Base-by-base conservation (phyloP, 2,797 vertebrate genomes). In the Acanthopagrus latus region DNA sequence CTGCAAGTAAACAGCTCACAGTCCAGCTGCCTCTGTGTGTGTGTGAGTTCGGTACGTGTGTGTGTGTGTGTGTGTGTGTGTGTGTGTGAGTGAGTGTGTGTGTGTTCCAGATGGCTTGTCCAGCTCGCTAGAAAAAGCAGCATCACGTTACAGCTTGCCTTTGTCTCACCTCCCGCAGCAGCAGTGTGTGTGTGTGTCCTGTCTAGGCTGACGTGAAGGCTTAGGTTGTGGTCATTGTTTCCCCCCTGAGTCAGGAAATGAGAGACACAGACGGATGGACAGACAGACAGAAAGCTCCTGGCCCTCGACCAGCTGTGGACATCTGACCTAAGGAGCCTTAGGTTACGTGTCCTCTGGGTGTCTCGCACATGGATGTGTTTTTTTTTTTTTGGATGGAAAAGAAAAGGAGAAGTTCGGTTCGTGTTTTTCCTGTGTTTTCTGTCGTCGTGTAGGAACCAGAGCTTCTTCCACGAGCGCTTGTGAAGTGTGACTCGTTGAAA, bases 111-210 rank as follows among this genome's bases (percentile, higher is more conserved):
- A 88, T 93, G 91, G 89, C 86, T 82, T 57, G 80, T 86, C 83
- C 72, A 56, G 80, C 64, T 63, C 74, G 63, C 69, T 63, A 17
- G 54, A 59, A 77, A 71, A 80, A 88, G 72, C 83, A 82, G 93
- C 80, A 79, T 94, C 92, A 89, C 41, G 8, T 94, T 94, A 89
- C 93, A 92, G 69, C 76, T 71, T 78, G 73, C 82, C 80, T 89
- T 93, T 93, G 91, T 94, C 76, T 92, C 74, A 70, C 88, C 86
- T 90, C 90, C 76, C 82, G 72, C 84, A 74, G 79, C 84, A 74
- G 79, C 76, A 50, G 80, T 64, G 62, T 81, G 54, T 72, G 62
- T 50, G 77, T 33, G 29, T 33, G 59, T 82, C 78, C 78, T 85
- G 88, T 85, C 86, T 86, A 79, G 69, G 86, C 60, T 80, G 88